Evolutionary conservation across 2,888 invertebrate genomes (phyloP).

Genomic region (Auanema freiburgensis): DNA sequence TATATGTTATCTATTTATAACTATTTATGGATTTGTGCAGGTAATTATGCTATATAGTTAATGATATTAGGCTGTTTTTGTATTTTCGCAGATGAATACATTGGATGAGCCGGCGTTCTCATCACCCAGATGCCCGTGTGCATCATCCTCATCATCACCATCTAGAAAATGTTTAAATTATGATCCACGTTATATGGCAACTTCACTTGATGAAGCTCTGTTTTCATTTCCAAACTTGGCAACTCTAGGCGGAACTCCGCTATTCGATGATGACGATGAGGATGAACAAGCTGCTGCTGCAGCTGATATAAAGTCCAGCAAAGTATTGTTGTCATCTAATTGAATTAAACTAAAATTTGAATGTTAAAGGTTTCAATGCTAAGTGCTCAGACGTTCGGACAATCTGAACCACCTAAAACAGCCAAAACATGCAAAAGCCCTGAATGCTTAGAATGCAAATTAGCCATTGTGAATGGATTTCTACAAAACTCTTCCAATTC

Average conservation of each 20-base stretch:
- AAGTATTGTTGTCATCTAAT: no score
- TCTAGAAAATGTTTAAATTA: slow-evolving; percentile 28
- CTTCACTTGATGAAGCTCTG: slow-evolving; percentile 40
- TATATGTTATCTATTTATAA: no score
- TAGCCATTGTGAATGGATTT: slow-evolving; percentile 37
- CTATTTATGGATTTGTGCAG: no score
- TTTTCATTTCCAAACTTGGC: slow-evolving; percentile 42
- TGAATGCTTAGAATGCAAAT: slow-evolving; percentile 42
- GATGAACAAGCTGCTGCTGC: background rate
- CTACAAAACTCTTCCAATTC: slow-evolving; percentile 17
- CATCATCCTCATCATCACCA: background rate
- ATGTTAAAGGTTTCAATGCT: background rate
- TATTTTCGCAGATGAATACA: no score
- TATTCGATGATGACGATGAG: slow-evolving; percentile 8
- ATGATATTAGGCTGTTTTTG: no score
- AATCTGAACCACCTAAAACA: background rate
- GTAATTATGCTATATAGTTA: no score
- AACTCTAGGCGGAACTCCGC: slow-evolving; percentile 6
- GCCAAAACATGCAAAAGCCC: slow-evolving; percentile 7
- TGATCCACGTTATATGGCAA: slow-evolving; percentile 36
- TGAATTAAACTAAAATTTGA: background rate
- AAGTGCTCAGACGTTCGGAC: background rate
- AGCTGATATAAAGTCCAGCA: background rate
- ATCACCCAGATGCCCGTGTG: no score
- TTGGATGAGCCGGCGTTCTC: no score